Evolutionary conservation across 2,888 invertebrate species (phyloP), one percentile per base, ranked within the genome.

Genomic region (Noctua janthe): DNA sequence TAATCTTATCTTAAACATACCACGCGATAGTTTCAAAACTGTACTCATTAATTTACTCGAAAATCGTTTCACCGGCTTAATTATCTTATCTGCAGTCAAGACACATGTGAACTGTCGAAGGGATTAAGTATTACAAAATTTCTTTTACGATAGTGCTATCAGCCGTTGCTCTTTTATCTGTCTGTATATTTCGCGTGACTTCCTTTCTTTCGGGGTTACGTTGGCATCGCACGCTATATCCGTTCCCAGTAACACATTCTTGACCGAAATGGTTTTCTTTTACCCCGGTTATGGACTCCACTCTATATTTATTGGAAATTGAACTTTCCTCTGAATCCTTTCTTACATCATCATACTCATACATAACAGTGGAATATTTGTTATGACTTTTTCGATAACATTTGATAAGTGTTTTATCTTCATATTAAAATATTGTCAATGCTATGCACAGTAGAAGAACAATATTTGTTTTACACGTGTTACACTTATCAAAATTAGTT

Each of bases 151-250:
- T 90, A 87, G 86, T 74, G 51, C 82, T 87, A 90, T 90, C 89
- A 90, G 90, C 72, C 90, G 80, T 88, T 88, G 88, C 87, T 87
- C 88, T 90, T 90, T 89, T 89, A 88, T 92, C 89, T 89, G 83
- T 87, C 87, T 86, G 71, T 39, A 70, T 81, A 74, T 87, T 88
- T 92, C 81, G 90, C 91, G 91, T 92, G 92, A 91, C 87, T 90
- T 75, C 76, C 79, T 88, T 87, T 84, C 81, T 87, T 90, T 90
- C 85, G 73, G 77, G 83, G 82, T 84, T 85, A 84, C 47, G 80
- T 77, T 69, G 72, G 49, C 56, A 29, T 47, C 64, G 35, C 88
- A 89, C 87, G 89, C 89, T 78, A 90, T 83, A 87, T 88, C 86
- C 83, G 76, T 70, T 84, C 76, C 74, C 62, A 82, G 75, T 79